These are phyloP conservation scores for Cantharis nigra DNA, from an alignment of 2,888 invertebrate genomes.

Conservation along the genomic window DNA sequence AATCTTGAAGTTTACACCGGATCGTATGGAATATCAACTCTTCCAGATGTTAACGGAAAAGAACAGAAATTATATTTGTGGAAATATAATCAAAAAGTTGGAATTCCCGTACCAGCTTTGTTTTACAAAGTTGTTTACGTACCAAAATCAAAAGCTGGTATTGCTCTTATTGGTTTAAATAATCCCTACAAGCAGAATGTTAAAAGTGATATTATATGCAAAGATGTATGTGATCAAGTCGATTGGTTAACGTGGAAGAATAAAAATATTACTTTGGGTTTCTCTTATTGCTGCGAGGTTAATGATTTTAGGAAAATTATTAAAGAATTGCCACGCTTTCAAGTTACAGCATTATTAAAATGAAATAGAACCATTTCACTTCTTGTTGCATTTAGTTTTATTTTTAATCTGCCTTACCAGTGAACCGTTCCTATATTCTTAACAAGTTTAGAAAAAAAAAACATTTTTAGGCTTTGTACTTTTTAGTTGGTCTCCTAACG, in stretches of 20 bases:
- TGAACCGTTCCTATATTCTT: no score
- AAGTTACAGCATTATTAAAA: slow-evolving; percentile 55
- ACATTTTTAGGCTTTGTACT: no score
- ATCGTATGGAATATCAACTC: slow-evolving; percentile 62
- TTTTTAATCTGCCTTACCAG: no score
- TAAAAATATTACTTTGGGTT: slow-evolving; percentile 59
- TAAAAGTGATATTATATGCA: slow-evolving; percentile 39
- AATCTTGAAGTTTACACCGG: slow-evolving; percentile 63
- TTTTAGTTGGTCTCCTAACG: no score
- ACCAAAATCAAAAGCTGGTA: slow-evolving; percentile 56
- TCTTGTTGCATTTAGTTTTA: neutral
- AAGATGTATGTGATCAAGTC: slow-evolving; percentile 61
- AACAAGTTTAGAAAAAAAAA: no score
- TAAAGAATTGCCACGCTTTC: slow-evolving; percentile 60
- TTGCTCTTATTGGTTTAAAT: slow-evolving; percentile 67
- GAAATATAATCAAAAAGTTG: slow-evolving; percentile 38
- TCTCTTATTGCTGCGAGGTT: slow-evolving; percentile 67
- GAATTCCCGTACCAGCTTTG: slow-evolving; percentile 61
- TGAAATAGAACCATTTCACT: slow-evolving; percentile 9
- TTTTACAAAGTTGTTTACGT: slow-evolving; percentile 67
- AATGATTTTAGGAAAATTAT: slow-evolving; percentile 61
- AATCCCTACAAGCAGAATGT: slow-evolving; percentile 57
- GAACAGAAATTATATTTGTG: slow-evolving; percentile 45
- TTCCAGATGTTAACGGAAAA: slow-evolving; percentile 55
- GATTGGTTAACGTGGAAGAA: slow-evolving; percentile 65